A percentile compares a stretch with the other conserved stretches of the same genome.
phyloP scores from a whole-genome alignment of 2,113 vertebrate genomes.

The Rhadina sibilatrix region DNA sequence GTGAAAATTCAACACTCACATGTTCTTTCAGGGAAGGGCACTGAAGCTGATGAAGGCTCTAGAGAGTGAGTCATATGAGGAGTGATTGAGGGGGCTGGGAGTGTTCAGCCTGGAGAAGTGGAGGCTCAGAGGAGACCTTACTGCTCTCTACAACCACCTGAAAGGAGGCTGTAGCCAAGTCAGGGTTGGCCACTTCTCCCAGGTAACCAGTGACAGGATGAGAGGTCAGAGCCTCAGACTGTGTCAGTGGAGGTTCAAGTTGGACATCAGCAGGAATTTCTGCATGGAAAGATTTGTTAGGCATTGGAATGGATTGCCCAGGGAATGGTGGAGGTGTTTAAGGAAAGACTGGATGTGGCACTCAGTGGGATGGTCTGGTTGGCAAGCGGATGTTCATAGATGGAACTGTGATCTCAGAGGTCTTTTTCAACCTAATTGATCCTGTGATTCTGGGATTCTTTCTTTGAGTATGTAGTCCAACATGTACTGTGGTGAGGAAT shows the following conservation, averaged over 20 bases:
- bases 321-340: background rate
- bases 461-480: background rate
- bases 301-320: background rate
- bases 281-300: background rate
- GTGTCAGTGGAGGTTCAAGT: background rate
- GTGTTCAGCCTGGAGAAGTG: background rate
- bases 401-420: background rate
- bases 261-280: background rate
- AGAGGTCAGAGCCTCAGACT: background rate
- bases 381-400: background rate
- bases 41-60: background rate
- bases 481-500: background rate
- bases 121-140: background rate
- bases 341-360: background rate
- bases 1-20: background rate
- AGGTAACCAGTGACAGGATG: background rate
- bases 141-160: background rate
- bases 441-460: background rate
- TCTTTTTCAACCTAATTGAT: background rate
- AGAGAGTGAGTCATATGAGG: background rate
- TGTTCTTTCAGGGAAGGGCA: background rate
- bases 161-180: background rate
- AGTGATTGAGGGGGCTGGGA: background rate
- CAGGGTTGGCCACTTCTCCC: background rate
- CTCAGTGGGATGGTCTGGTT: background rate